A percentile compares a stretch with the other conserved stretches of the same genome.
Conservation (phyloP, 1,140 invertebrate genomes). For the Cydia fagiglandana region DNA sequence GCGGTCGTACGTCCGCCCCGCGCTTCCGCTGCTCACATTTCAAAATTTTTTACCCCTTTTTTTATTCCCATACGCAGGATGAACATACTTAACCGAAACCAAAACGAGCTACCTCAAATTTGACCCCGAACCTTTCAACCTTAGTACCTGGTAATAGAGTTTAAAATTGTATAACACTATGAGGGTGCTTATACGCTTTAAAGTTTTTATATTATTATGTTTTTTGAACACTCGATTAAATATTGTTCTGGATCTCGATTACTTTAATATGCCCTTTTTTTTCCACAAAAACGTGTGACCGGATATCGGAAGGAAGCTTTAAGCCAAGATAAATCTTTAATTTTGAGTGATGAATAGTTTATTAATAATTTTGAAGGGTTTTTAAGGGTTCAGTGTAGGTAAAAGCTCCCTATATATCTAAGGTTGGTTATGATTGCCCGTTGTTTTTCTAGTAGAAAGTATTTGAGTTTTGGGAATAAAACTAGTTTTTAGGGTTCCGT, state of each 20-base stretch:
- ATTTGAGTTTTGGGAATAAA: no score
- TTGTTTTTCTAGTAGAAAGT: no score
- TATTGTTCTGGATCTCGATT: conserved; percentile 13
- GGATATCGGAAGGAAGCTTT: conserved; percentile 18
- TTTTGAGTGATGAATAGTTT: background rate
- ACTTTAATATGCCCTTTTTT: conserved; percentile 12
- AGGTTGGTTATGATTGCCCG: no score
- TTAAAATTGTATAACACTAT: background rate
- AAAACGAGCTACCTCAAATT: background rate
- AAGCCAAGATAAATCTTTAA: conserved; percentile 1
- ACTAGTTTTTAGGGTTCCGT: no score
- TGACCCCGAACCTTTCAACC: background rate
- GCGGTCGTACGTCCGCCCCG: conserved; percentile 1
- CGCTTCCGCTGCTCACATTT: background rate
- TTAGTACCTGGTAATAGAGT: background rate
- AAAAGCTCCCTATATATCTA: background rate
- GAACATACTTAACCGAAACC: background rate
- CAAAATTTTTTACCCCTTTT: conserved; percentile 5
- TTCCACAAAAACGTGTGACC: conserved; percentile 8
- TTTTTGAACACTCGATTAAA: conserved; percentile 21
- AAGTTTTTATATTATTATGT: background rate
- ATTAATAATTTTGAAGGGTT: background rate
- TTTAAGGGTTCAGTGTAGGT: background rate
- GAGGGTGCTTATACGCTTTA: background rate
- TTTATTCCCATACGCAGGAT: conserved; percentile 15